Base-by-base conservation (phyloP, 2,797 vertebrate genomes). In the Selene dorsalis region DNA sequence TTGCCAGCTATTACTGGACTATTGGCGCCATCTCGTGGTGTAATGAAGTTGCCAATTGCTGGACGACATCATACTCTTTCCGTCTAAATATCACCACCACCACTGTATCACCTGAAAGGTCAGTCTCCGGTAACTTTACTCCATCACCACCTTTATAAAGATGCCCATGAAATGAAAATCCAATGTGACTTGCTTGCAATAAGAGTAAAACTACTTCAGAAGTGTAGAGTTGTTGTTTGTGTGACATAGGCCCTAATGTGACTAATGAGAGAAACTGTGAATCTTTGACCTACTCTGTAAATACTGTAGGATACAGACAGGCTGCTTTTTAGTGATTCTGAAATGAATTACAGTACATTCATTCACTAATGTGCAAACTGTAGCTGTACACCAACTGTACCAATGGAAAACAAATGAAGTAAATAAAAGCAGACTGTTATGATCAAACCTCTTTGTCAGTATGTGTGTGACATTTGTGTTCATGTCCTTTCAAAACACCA, bases 11-110 rank as follows among this genome's bases (percentile, higher is more conserved):
- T 75, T 53, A 32, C 5, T 81, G 66, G 75, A 39, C 28, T 30
- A 10, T 1, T 83, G 81, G 82, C 85, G 88, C 90, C 92, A 85
- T 69, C 92, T 87, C 0, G 68, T 87, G 91, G 87, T 45, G n/a
- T 0, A 38, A 1, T 7, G 22, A 17, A 58, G n/a, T 12, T 4
- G 1, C 22, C 47, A 39, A 12, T 12, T 20, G 52, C 13, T 72
- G 12, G 43, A 41, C 7, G 4, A 11, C 4, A 52, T 24, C 11
- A 22, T 52, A 24, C 24, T 24, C 52, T 24, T 2, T 13, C 11
- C 22, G 4, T 5, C 13, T 53, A 16, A 6, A 53, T 53, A 16
- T 7, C 39, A n/a, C 7, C 17, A 35, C 1, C 28, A 35, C 16
- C 22, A 16, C 22, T 53, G 4, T 16, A 58, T 20, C 20, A 38